Conservation (phyloP, 2,888 invertebrate genomes). For the Agrilus biguttatus region DNA sequence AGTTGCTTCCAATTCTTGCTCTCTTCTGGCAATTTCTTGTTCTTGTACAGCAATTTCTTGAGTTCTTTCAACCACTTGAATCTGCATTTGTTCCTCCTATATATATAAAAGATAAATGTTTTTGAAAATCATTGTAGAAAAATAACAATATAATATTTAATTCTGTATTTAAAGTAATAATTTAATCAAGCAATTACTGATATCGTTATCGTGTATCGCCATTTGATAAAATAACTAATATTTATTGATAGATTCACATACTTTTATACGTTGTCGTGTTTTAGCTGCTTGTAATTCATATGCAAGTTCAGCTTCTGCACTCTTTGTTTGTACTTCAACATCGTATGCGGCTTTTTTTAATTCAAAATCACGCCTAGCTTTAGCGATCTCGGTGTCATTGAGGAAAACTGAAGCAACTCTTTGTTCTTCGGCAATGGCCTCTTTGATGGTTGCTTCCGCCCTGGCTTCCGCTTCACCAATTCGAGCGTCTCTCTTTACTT, state of each 20-base stretch:
- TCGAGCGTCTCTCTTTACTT: constrained; percentile 88
- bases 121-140: no score
- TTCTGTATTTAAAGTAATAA: no score
- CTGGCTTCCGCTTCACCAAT: constrained; percentile 96
- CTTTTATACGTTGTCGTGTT: constrained; percentile 74
- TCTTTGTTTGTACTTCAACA: constrained; percentile 87
- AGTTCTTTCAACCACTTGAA: constrained; percentile 77
- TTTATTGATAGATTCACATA: no score
- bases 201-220: no score
- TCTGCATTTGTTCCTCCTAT: constrained; percentile 90
- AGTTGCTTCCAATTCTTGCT: constrained; percentile 86
- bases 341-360: constrained; percentile 95
- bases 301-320: constrained; percentile 89
- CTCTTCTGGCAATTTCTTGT: constrained; percentile 85
- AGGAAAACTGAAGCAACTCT: constrained; percentile 86
- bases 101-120: no score
- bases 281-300: constrained; percentile 89
- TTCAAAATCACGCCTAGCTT: constrained; percentile 92
- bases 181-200: no score
- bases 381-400: constrained; percentile 95
- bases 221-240: no score
- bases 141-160: no score
- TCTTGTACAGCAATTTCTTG: constrained; percentile 93
- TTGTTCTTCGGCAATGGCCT: constrained; percentile 93
- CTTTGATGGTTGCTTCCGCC: constrained; percentile 81